phyloP scores from a whole-genome alignment of 2,888 invertebrate genomes.

The Melanchra persicariae region DNA sequence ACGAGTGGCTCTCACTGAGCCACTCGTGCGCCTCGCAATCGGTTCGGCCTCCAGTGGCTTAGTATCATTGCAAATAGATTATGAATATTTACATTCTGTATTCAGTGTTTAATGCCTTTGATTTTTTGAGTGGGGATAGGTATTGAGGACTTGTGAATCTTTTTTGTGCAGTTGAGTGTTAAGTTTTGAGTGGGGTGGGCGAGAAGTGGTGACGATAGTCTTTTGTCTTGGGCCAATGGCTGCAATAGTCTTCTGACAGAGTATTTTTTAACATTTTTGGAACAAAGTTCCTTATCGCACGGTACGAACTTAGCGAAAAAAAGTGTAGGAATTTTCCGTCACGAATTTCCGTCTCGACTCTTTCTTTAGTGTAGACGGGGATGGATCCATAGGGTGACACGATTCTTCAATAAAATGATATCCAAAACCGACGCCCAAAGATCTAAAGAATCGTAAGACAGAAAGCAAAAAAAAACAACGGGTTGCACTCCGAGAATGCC shows the following conservation, averaged over 20 bases:
- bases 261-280: background rate
- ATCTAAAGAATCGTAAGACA: too few relatives aligned
- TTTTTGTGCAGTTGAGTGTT: constrained; percentile 2
- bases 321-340: too few relatives aligned
- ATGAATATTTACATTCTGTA: constrained; percentile 41
- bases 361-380: too few relatives aligned
- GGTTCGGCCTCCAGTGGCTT: constrained; percentile 33
- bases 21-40: too few relatives aligned
- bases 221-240: constrained; percentile 9
- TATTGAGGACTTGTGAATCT: constrained; percentile 6
- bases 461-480: too few relatives aligned
- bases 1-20: constrained; percentile 42
- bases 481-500: too few relatives aligned
- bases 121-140: constrained; percentile 21
- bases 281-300: too few relatives aligned
- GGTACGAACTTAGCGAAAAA: too few relatives aligned
- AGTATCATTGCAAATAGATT: constrained; percentile 60
- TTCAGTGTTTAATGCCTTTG: constrained; percentile 40
- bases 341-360: too few relatives aligned
- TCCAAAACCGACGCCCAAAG: too few relatives aligned
- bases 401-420: too few relatives aligned
- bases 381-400: too few relatives aligned
- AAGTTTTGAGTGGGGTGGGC: background rate
- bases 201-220: background rate
- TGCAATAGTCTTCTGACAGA: background rate